Conservation (phyloP, 1,140 invertebrate species). For the Meloidogyne chitwoodi region DNA sequence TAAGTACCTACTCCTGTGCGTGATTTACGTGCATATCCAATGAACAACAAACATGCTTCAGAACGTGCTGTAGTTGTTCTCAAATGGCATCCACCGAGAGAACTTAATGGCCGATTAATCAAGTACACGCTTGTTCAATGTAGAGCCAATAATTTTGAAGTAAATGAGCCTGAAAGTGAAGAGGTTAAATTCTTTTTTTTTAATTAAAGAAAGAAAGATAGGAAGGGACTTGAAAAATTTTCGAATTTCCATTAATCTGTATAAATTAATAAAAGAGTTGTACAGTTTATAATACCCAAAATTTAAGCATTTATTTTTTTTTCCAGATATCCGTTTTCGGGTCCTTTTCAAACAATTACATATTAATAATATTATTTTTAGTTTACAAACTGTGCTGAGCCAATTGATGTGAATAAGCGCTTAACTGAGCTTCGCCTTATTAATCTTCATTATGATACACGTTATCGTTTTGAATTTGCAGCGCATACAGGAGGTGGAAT, state of each 20-base stretch:
- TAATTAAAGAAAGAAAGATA: no score
- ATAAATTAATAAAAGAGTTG: no score
- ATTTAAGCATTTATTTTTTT: neutral
- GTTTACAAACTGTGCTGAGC: conserved; percentile 18
- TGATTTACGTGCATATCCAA: conserved; percentile 51
- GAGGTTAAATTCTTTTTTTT: conserved; percentile 6
- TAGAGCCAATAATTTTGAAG: conserved; percentile 18
- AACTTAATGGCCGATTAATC: conserved; percentile 84
- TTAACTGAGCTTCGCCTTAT: conserved; percentile 28
- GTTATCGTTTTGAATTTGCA: conserved; percentile 52
- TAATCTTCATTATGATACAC: conserved; percentile 45
- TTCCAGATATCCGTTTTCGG: neutral
- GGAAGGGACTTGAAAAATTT: no score
- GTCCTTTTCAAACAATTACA: no score
- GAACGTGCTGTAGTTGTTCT: conserved; percentile 59
- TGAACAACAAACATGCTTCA: conserved; percentile 36
- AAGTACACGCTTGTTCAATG: conserved; percentile 75
- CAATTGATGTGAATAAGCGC: conserved; percentile 16
- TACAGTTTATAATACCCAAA: no score
- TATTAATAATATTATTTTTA: neutral
- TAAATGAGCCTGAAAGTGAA: neutral
- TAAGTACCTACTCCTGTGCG: conserved; percentile 54
- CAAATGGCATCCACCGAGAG: conserved; percentile 81
- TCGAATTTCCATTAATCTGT: no score
- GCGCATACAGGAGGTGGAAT: conserved; percentile 49